Percentiles rank a stretch among this genome's conserved stretches.
Evolutionary conservation across 2,888 invertebrate species (phyloP).

Genomic region (Fissipunctia ypsillon): DNA sequence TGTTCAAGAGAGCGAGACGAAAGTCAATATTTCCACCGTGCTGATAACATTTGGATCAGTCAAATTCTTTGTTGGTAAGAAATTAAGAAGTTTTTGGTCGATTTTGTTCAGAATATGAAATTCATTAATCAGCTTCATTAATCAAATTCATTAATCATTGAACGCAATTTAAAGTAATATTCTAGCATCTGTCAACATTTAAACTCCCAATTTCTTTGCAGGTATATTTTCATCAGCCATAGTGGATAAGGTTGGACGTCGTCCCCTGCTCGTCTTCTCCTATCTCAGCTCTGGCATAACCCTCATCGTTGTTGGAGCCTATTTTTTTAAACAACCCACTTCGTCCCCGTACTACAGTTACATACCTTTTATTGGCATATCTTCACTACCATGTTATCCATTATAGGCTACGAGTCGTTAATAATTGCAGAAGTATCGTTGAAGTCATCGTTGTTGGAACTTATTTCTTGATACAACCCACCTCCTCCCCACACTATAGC

Average conservation of each 20-base stretch:
- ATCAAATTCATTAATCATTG: background rate
- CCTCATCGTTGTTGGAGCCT: constrained; percentile 75
- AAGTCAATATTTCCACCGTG: constrained; percentile 73
- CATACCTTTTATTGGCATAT: too few species aligned
- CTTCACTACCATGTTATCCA: constrained; percentile 72
- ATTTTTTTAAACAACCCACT: constrained; percentile 77
- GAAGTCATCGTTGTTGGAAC: constrained; percentile 74
- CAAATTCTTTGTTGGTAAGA: constrained; percentile 70
- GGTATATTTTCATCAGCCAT: constrained; percentile 80
- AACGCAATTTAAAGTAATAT: background rate
- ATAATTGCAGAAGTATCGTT: constrained; percentile 88
- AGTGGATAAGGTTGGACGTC: constrained; percentile 84
- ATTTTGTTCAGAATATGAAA: constrained; percentile 1
- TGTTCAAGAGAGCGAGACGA: constrained; percentile 77
- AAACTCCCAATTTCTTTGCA: constrained; percentile 69
- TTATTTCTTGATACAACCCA: constrained; percentile 77
- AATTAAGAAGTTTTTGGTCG: background rate
- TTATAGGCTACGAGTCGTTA: constrained; percentile 84
- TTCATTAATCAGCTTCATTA: background rate
- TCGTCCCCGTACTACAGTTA: constrained; percentile 72
- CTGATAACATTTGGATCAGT: constrained; percentile 81
- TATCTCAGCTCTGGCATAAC: constrained; percentile 76
- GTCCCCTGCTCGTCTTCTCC: constrained; percentile 85
- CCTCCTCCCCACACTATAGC: constrained; percentile 71
- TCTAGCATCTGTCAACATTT: background rate